Conservation (phyloP, 2,113 vertebrate genomes). For the Anser cygnoides region DNA sequence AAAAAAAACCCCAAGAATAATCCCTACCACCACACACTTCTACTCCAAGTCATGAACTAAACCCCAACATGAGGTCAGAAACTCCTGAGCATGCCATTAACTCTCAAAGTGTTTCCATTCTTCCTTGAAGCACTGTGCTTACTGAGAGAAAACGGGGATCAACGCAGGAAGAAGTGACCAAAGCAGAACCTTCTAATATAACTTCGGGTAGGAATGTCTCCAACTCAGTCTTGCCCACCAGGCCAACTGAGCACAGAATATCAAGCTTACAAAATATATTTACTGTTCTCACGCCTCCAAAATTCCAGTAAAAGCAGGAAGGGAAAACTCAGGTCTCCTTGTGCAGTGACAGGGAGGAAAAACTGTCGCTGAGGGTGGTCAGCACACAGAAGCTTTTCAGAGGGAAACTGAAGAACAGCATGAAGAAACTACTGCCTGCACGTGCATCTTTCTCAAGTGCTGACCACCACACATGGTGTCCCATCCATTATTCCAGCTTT, state of each 20-base stretch:
- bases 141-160: background rate
- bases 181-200: background rate
- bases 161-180: background rate
- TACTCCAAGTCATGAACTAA: background rate
- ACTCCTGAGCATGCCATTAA: background rate
- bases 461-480: background rate
- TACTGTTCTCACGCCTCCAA: background rate
- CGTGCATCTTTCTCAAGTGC: background rate
- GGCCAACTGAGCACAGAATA: background rate
- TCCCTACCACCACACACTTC: background rate
- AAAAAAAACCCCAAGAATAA: background rate
- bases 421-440: background rate
- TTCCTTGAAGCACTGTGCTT: background rate
- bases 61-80: background rate
- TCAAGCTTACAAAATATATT: background rate
- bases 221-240: background rate
- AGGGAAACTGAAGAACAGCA: background rate
- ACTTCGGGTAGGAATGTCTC: background rate
- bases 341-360: accelerated
- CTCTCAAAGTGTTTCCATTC: background rate
- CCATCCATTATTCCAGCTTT: background rate
- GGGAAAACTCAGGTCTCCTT: background rate
- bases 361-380: background rate
- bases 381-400: background rate
- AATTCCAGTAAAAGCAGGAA: background rate